phyloP scores from a whole-genome alignment of 2,797 vertebrate genomes.

The Xenops minutus region DNA sequence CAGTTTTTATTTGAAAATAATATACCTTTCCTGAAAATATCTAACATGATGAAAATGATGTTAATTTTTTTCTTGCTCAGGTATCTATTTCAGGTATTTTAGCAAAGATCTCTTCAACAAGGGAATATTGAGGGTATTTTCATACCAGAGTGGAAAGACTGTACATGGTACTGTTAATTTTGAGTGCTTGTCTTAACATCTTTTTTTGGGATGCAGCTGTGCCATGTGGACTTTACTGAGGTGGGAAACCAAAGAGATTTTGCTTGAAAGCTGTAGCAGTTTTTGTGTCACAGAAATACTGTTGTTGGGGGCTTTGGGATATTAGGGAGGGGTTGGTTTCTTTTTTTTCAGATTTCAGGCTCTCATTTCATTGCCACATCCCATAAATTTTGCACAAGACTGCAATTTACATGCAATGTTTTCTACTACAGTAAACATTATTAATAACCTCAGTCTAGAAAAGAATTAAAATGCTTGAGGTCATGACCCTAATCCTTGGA shows the following conservation, averaged over 20 bases:
- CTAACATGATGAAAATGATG: background rate
- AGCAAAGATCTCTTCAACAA: background rate
- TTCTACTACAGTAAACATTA: background rate
- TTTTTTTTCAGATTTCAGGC: background rate
- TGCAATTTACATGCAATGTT: background rate
- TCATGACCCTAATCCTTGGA: background rate
- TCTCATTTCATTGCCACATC: background rate
- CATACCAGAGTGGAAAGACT: background rate
- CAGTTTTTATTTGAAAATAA: background rate
- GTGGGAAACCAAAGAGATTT: background rate
- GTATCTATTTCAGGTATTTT: background rate
- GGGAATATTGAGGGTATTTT: background rate
- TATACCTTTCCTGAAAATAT: background rate
- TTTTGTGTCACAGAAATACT: background rate
- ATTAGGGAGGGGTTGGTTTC: background rate
- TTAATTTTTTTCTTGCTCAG: background rate
- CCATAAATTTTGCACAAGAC: background rate
- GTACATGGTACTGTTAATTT: background rate
- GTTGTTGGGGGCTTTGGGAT: background rate
- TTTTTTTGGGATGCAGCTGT: background rate
- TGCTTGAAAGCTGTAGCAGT: background rate
- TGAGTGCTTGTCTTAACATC: background rate
- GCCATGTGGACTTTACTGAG: background rate
- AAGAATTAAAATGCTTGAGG: background rate
- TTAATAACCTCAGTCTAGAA: background rate